phyloP scores from a whole-genome alignment of 2,113 vertebrate genomes.

The Cololabis saira region DNA sequence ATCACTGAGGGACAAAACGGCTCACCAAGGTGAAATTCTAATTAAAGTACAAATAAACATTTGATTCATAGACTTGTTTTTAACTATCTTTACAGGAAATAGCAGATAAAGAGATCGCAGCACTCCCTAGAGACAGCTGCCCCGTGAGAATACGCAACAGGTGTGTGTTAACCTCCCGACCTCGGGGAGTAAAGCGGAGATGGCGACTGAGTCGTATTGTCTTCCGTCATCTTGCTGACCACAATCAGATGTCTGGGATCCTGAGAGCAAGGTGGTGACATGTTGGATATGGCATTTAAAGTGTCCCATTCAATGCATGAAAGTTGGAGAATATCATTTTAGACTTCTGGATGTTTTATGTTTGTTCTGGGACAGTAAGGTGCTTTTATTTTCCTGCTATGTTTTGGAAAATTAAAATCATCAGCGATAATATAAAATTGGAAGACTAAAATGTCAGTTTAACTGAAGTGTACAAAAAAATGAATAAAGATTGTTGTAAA shows the following conservation, averaged over 20 bases:
- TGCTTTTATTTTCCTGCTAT: background rate
- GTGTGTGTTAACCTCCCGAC: constrained; percentile 93
- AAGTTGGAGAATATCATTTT: background rate
- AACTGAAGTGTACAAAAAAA: background rate
- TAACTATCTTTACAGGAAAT: constrained; percentile 81
- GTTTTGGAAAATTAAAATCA: constrained; percentile 6
- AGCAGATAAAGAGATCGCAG: constrained; percentile 90
- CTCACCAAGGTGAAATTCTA: background rate
- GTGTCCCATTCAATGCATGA: background rate
- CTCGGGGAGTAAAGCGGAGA: constrained; percentile 88
- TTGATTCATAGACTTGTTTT: background rate
- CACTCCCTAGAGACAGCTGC: constrained; percentile 92
- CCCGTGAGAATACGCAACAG: constrained; percentile 91
- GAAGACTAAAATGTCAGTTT: background rate
- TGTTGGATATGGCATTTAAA: background rate
- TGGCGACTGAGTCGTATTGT: constrained; percentile 95
- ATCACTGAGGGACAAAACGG: too few relatives aligned
- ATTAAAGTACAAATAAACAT: background rate
- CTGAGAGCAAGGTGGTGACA: constrained; percentile 92
- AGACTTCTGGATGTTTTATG: constrained; percentile 4
- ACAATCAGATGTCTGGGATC: constrained; percentile 91
- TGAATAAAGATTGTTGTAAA: constrained; percentile 48
- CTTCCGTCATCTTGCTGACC: constrained; percentile 94
- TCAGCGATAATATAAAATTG: background rate
- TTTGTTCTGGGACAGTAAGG: background rate